Evolutionary conservation across 1,140 invertebrate species (phyloP), one percentile per base, ranked within the genome.

Genomic region (Harpegnathos saltator): DNA sequence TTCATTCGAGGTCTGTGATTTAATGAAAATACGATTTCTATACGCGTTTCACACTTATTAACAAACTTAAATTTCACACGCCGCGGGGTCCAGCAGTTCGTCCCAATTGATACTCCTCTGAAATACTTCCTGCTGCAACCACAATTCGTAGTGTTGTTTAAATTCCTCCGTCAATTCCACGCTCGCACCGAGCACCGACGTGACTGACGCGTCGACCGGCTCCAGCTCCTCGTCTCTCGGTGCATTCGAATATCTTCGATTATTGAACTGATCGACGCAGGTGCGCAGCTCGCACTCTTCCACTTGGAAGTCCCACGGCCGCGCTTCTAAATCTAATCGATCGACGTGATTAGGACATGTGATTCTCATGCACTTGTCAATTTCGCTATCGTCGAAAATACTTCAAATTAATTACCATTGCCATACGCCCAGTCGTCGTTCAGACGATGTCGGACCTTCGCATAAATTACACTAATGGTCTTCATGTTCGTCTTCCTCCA

Each of bases 401-500:
- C 5, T 7, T 56, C 17, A 33, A 59, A 12, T 38, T 48, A 71
- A 85, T 93, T 94, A 97, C 96, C 97, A 95, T 99, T 99, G 50
- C 99, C 99, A 96, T 98, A 99, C 15, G 99, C 99, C 99, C 99
- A 99, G 92, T 99, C 99, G 94, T 99, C 99, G 91, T 99, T 99
- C 0, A 99, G 95, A 66, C 98, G 96, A 95, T 98, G 98, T 59
- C 98, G 94, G 72, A 98, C 99, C 96, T 99, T 99, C 69, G 98
- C 97, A 94, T 99, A 99, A 92, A 99, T 99, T 50, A 99, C 98
- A 93, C 98, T 99, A 95, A 99, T 99, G 0, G 98, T 99, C 93
- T 99, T 99, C 99, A 99, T 99, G 93, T 99, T 99, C 0, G 98
- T 98, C 94, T 99, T 99, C 5, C 99, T 96, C 99, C 99, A 99